A percentile compares a stretch with the other conserved stretches of the same genome.
phyloP scores from a whole-genome alignment of 2,113 vertebrate genomes.

The Cottus gobio region DNA sequence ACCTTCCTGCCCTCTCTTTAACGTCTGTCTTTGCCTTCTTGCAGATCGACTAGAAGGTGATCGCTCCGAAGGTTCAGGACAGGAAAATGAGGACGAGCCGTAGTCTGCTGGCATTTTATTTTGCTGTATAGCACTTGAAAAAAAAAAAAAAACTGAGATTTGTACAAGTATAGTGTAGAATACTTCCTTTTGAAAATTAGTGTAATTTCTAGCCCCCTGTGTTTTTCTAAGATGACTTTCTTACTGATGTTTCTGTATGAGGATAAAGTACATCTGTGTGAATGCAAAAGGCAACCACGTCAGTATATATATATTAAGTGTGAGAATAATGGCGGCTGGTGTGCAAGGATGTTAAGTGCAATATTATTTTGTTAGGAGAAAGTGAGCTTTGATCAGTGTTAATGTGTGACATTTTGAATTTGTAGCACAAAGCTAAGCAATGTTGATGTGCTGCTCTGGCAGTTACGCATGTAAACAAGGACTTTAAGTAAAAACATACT shows the following conservation, averaged over 20 bases:
- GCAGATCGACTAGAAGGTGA: slow-evolving; percentile 94
- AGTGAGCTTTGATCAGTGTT: slow-evolving; percentile 88
- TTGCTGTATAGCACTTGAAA: slow-evolving; percentile 84
- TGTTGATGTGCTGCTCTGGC: slow-evolving; percentile 90
- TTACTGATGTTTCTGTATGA: slow-evolving; percentile 88
- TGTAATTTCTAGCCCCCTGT: slow-evolving; percentile 89
- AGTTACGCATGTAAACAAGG: slow-evolving; percentile 89
- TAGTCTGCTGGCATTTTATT: slow-evolving; percentile 73
- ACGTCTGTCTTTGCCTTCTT: slow-evolving; percentile 20
- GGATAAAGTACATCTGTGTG: slow-evolving; percentile 79
- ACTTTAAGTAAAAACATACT: slow-evolving; percentile 87
- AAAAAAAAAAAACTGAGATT: slow-evolving; percentile 79
- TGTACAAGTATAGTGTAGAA: slow-evolving; percentile 91
- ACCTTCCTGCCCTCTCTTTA: background rate
- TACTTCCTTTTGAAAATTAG: slow-evolving; percentile 93
- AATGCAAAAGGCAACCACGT: slow-evolving; percentile 75
- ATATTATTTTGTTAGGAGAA: slow-evolving; percentile 89
- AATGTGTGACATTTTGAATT: slow-evolving; percentile 87
- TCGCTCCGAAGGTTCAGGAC: slow-evolving; percentile 94
- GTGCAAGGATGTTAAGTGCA: slow-evolving; percentile 89
- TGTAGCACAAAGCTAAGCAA: slow-evolving; percentile 87
- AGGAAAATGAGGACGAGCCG: slow-evolving; percentile 95
- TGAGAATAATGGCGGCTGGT: slow-evolving; percentile 80
- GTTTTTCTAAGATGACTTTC: slow-evolving; percentile 87
- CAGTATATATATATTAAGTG: slow-evolving; percentile 66